phyloP scores from a whole-genome alignment of 2,888 invertebrate species.

The Sphaeridia pumilis region DNA sequence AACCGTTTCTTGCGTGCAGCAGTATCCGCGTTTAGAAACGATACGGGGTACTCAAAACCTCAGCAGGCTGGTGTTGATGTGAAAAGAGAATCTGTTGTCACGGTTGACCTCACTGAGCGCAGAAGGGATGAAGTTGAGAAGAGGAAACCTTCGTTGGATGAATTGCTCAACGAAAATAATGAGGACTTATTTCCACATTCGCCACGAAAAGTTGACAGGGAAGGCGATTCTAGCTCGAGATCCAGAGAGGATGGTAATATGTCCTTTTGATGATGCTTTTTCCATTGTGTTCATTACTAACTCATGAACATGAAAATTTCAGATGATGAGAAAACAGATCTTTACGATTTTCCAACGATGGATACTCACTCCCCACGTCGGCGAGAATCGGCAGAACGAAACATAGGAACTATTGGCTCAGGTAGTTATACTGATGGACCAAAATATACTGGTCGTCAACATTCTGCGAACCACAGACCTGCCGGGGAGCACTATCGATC shows the following conservation, averaged over 20 bases:
- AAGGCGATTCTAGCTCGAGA: constrained; percentile 5
- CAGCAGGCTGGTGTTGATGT: constrained; percentile 14
- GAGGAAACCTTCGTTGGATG: constrained; percentile 25
- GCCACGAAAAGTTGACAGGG: constrained; percentile 29
- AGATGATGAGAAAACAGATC: constrained; percentile 22
- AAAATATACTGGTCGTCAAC: constrained; percentile 7
- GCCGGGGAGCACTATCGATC: constrained; percentile 9
- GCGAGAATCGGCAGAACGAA: constrained; percentile 8
- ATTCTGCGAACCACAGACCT: constrained; percentile 4
- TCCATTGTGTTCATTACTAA: too few species aligned
- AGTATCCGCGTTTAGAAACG: constrained; percentile 79
- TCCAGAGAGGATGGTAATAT: too few species aligned
- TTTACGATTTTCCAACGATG: constrained; percentile 36
- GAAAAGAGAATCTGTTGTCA: constrained; percentile 6
- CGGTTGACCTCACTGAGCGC: constrained; percentile 11
- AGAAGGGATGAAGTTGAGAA: not conserved
- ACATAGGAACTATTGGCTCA: constrained; percentile 14
- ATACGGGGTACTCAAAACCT: constrained; percentile 68
- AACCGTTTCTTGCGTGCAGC: constrained; percentile 81
- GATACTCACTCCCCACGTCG: constrained; percentile 30
- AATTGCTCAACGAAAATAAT: too few species aligned
- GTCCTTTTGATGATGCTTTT: too few species aligned
- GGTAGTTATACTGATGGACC: not conserved
- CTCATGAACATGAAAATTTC: too few species aligned
- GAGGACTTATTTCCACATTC: constrained; percentile 35